These are phyloP conservation scores for Pelagia noctiluca DNA, from an alignment of 30 jellyfish, hydroid and myxozoan genomes.

Conservation along the genomic window DNA sequence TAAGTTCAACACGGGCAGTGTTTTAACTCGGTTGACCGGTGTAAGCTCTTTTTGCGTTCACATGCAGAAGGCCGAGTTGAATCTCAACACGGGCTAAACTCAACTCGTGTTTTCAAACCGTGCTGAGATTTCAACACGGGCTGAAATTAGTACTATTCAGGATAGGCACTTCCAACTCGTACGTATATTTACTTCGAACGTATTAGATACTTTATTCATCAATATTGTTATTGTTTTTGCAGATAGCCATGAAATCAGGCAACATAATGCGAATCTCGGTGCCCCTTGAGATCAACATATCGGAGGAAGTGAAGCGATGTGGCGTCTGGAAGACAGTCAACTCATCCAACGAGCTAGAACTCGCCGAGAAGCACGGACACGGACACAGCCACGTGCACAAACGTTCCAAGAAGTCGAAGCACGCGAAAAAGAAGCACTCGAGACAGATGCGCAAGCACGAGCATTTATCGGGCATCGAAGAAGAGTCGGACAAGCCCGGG, in stretches of 20 bases:
- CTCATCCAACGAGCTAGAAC: slow-evolving; percentile 56
- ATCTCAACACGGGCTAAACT: too few species aligned
- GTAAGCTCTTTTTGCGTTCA: too few species aligned
- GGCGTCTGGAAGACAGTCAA: slow-evolving; percentile 81
- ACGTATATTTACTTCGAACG: not conserved
- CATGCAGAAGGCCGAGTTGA: too few species aligned
- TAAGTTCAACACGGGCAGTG: too few species aligned
- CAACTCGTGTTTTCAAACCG: too few species aligned
- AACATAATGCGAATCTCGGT: slow-evolving; percentile 69
- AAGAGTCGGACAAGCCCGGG: slow-evolving; percentile 23
- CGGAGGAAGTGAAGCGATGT: slow-evolving; percentile 76
- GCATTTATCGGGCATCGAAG: slow-evolving; percentile 67
- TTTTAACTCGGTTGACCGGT: too few species aligned
- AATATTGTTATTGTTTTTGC: not conserved
- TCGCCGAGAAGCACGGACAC: slow-evolving; percentile 35
- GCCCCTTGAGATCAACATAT: slow-evolving; percentile 69
- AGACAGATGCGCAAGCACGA: slow-evolving; percentile 28
- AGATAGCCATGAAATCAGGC: slow-evolving; percentile 75
- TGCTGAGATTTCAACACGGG: too few species aligned
- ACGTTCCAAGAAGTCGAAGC: slow-evolving; percentile 19
- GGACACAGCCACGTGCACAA: slow-evolving; percentile 11
- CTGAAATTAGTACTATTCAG: too few species aligned
- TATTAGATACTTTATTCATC: not conserved
- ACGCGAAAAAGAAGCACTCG: slow-evolving; percentile 8
- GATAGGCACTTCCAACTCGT: too few species aligned